phyloP scores from a whole-genome alignment of 2,797 vertebrate genomes.

The Oophaga sylvatica region DNA sequence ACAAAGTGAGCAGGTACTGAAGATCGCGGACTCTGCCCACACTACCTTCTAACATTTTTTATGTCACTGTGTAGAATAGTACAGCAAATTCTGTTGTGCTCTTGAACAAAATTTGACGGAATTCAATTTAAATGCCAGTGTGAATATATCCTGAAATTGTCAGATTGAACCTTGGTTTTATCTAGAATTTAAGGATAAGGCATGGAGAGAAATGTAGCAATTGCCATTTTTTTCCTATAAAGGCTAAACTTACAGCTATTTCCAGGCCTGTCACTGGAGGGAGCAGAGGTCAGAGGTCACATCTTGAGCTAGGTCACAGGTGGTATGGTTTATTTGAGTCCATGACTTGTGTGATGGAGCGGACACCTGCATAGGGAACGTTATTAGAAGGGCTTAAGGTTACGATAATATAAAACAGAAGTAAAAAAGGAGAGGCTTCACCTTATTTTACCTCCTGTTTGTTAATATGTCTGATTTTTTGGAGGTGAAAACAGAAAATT shows the following conservation, averaged over 20 bases:
- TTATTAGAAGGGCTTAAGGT: slow-evolving; percentile 20
- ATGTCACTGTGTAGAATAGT: background rate
- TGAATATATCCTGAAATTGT: background rate
- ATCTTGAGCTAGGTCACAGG: slow-evolving; percentile 42
- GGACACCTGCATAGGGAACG: slow-evolving; percentile 17
- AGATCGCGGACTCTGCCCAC: too few species aligned
- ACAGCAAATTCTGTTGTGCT: background rate
- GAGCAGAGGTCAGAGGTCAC: slow-evolving; percentile 24
- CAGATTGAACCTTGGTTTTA: background rate
- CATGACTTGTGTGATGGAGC: slow-evolving; percentile 31
- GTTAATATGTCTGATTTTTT: background rate
- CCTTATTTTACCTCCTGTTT: slow-evolving; percentile 31
- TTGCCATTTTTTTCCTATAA: background rate
- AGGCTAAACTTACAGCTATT: slow-evolving; percentile 19
- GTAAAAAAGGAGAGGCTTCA: slow-evolving; percentile 8
- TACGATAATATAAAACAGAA: slow-evolving; percentile 15
- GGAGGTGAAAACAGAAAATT: too few species aligned
- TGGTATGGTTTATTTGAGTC: slow-evolving; percentile 28
- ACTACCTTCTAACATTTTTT: too few species aligned
- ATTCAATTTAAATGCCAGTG: background rate
- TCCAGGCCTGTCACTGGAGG: background rate
- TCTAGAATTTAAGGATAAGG: background rate
- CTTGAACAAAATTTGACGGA: background rate
- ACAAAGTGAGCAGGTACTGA: too few species aligned
- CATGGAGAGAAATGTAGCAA: background rate